Evolutionary conservation across 2,113 vertebrate genomes (phyloP).

Genomic region (Aleadryas rufinucha): DNA sequence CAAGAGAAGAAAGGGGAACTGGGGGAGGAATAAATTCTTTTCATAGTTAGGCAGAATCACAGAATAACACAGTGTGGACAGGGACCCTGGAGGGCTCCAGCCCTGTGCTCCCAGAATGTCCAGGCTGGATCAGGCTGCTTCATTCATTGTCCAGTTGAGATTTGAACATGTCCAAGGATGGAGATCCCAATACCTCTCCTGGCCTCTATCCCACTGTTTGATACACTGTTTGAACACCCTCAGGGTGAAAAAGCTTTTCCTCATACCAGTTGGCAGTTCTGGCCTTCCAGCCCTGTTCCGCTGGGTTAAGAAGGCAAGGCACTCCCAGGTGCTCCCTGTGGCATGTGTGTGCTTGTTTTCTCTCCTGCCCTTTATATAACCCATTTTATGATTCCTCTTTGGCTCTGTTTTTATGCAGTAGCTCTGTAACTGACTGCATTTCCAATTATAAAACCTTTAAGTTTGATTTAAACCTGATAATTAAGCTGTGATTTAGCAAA

Average conservation of each 20-base stretch:
- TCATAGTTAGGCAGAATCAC: background rate
- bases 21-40: background rate
- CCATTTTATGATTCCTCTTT: background rate
- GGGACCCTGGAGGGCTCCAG: background rate
- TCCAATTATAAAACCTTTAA: background rate
- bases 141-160: background rate
- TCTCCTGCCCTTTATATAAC: background rate
- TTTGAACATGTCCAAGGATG: background rate
- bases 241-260: background rate
- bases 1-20: background rate
- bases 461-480: conserved; percentile 31
- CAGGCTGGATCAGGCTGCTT: background rate
- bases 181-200: background rate
- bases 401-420: background rate
- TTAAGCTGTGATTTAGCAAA: background rate
- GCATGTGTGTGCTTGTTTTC: background rate
- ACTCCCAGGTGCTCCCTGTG: background rate
- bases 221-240: background rate
- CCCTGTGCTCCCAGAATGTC: background rate
- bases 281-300: background rate
- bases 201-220: background rate
- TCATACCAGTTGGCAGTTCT: background rate
- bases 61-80: background rate
- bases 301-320: background rate
- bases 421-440: background rate